phyloP scores from a whole-genome alignment of 2,888 invertebrate genomes.

The Erynnis tages region DNA sequence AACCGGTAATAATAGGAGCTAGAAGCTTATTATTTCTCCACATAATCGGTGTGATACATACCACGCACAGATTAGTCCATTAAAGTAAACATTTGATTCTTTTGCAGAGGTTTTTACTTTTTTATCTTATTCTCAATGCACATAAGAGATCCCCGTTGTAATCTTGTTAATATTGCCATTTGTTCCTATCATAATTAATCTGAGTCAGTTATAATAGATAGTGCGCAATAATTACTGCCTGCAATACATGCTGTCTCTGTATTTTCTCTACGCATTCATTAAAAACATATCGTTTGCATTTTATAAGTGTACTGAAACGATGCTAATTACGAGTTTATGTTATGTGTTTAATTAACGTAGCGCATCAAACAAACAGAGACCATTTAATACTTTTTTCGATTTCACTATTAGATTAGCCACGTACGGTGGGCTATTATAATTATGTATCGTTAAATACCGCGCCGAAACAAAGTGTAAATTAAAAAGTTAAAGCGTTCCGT shows the following conservation, averaged over 20 bases:
- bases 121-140: not conserved
- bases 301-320: conserved; percentile 26
- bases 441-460: conserved; percentile 29
- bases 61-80: too few relatives aligned
- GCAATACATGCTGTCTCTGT: conserved; percentile 17
- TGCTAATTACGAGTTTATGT: conserved; percentile 29
- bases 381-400: conserved; percentile 24
- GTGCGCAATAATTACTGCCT: conserved; percentile 15
- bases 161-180: conserved; percentile 17
- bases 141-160: not conserved
- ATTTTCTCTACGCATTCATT: conserved; percentile 28
- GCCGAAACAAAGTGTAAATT: conserved; percentile 35
- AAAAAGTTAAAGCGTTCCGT: conserved; percentile 38
- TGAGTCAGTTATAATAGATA: conserved; percentile 19
- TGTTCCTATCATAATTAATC: conserved; percentile 25
- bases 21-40: too few relatives aligned
- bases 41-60: too few relatives aligned
- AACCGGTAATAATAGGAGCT: too few relatives aligned
- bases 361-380: conserved; percentile 28
- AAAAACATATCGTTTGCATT: conserved; percentile 28
- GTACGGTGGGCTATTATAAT: not conserved
- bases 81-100: too few relatives aligned
- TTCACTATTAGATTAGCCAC: conserved; percentile 30
- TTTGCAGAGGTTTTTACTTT: too few relatives aligned
- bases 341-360: conserved; percentile 32